Evolutionary conservation across 2,888 invertebrate species (phyloP), one percentile per base, ranked within the genome.

Genomic region (Pemphredon lugubris): DNA sequence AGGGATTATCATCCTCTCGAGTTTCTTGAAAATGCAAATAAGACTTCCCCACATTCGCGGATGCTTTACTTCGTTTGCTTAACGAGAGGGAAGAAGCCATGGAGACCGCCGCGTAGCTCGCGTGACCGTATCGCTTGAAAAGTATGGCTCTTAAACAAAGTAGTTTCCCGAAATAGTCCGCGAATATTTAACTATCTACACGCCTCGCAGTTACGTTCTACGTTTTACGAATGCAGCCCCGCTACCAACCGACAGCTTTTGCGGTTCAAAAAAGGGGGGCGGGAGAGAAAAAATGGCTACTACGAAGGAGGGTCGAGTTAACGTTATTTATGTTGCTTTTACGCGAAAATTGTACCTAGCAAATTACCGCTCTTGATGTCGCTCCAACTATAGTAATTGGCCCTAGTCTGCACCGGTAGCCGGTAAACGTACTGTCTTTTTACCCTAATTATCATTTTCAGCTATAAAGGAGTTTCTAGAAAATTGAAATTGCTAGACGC

Each of bases 51-150:
- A 32, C 44, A 34, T 53, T 68, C 68, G 47, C 37, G 14, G 34
- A 55, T 32, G 32, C 20, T 45, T 50, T 57, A 30, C n/a, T 50
- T 48, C 26, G 34, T 26, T 14, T 18, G 13, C 6, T 37, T 5
- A 11, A 13, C 42, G 39, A 13, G 21, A 23, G 11, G 47, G n/a
- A 23, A 51, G 47, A 40, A 67, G 65, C 50, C 20, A 18, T 20
- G n/a, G 14, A 5, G 16, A 30, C 13, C 50, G 42, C 16, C 42
- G 44, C 47, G 11, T 9, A 37, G 39, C 40, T 77, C 64, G 79
- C 77, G 79, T 77, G 77, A 77, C 67, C 64, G 30, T 47, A 48
- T 20, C 34, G 64, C 34, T 32, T 48, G 51, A 55, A 60, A 69
- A 75, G 51, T 54, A 67, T 57, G 30, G 53, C 45, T 64, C 55